These are phyloP conservation scores for Leptinotarsa tumamoca DNA, from an alignment of 2,888 invertebrate species.

Conservation along the genomic window DNA sequence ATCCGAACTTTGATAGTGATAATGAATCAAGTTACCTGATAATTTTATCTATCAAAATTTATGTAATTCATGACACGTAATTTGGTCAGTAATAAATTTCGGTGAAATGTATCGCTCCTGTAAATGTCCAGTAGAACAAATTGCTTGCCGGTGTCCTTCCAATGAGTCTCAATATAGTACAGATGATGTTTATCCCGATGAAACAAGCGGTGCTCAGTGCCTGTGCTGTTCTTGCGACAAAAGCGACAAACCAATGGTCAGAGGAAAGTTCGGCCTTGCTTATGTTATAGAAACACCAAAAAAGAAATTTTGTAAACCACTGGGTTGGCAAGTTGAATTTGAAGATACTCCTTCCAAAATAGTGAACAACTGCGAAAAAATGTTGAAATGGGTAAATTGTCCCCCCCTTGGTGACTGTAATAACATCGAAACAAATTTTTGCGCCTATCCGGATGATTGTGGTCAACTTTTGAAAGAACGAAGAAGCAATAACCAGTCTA, in stretches of 20 bases:
- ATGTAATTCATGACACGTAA: slow-evolving; percentile 1
- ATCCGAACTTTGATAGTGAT: neutral
- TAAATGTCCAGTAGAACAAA: slow-evolving; percentile 13
- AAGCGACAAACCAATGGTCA: slow-evolving; percentile 40
- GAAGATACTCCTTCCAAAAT: slow-evolving; percentile 61
- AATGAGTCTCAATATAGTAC: slow-evolving; percentile 19
- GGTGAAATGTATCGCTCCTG: slow-evolving; percentile 25
- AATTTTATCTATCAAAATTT: slow-evolving; percentile 19
- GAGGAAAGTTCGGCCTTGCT: slow-evolving; percentile 62
- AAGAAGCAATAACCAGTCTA: neutral
- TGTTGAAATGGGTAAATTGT: slow-evolving; percentile 60
- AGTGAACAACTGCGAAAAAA: slow-evolving; percentile 58
- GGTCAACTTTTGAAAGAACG: slow-evolving; percentile 18
- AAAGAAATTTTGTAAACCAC: slow-evolving; percentile 54
- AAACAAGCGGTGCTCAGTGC: slow-evolving; percentile 4
- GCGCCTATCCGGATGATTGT: slow-evolving; percentile 19
- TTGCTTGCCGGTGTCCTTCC: neutral
- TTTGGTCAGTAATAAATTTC: neutral
- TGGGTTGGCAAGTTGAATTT: slow-evolving; percentile 63
- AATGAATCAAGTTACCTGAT: neutral
- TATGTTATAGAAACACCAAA: slow-evolving; percentile 60
- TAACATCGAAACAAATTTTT: slow-evolving; percentile 25
- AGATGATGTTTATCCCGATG: slow-evolving; percentile 7
- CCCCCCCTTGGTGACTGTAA: slow-evolving; percentile 53
- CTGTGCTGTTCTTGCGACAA: slow-evolving; percentile 17